A percentile compares a stretch with the other conserved stretches of the same genome.
phyloP scores from a whole-genome alignment of 1,140 invertebrate genomes.

The Penaeus chinensis region DNA sequence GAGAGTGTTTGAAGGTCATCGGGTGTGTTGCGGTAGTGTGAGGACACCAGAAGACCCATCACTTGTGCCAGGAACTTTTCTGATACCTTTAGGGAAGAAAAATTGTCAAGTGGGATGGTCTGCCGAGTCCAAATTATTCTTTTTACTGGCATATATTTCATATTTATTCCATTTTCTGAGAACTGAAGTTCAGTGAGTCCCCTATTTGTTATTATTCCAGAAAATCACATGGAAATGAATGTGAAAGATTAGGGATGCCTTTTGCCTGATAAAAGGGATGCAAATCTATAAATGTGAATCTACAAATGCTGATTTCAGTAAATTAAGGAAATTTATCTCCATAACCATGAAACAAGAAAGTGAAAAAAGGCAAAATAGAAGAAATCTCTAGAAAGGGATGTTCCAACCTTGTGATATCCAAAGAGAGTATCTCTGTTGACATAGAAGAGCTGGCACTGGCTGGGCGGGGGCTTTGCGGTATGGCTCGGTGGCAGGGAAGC shows the following conservation, averaged over 20 bases:
- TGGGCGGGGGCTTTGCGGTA: constrained; percentile 87
- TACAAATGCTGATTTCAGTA: too few species aligned
- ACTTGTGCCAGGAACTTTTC: constrained; percentile 94
- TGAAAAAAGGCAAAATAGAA: background rate
- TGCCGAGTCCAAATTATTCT: too few species aligned
- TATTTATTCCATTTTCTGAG: too few species aligned
- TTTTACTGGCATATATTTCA: too few species aligned
- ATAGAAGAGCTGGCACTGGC: constrained; percentile 90
- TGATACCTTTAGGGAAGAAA: constrained; percentile 70
- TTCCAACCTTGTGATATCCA: constrained; percentile 89
- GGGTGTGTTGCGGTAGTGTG: constrained; percentile 98
- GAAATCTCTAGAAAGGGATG: background rate
- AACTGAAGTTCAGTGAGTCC: too few species aligned
- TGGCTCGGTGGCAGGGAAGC: constrained; percentile 76
- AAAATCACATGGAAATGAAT: background rate
- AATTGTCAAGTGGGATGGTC: too few species aligned
- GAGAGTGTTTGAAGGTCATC: constrained; percentile 99
- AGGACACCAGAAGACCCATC: constrained; percentile 94
- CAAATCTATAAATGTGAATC: too few species aligned
- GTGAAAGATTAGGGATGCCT: too few species aligned
- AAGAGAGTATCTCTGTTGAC: constrained; percentile 96
- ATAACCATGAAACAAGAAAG: background rate
- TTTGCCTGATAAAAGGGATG: too few species aligned
- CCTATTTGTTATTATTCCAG: too few species aligned
- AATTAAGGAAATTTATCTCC: too few species aligned